Base-by-base conservation (phyloP, 2,797 vertebrate genomes). In the Argyrosomus regius region DNA sequence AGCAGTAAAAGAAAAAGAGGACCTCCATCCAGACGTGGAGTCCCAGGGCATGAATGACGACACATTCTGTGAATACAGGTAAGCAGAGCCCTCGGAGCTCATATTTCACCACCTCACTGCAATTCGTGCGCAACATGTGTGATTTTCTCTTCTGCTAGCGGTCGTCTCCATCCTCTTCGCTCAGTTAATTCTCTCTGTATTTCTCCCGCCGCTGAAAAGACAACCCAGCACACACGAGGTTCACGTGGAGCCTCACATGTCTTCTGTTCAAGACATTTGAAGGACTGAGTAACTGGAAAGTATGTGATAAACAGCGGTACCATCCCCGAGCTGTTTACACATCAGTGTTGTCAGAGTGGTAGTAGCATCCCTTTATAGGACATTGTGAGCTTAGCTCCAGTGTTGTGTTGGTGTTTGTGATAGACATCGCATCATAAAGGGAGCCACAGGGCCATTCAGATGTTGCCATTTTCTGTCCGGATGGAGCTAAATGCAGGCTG, bases 31-130 rank as follows among this genome's bases (percentile, higher is more conserved):
- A 78, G 98, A 99, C 81, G 95, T 97, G 0, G 98, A 99, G 92
- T 96, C 97, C 83, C 98, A 98, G 87, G 98, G 97, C 71, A 97
- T 96, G 92, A 98, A 99, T 95, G 98, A 99, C 57, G 98, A 99
- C 95, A 98, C 97, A 22, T 99, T 99, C 91, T 97, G 98, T 67
- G 98, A 99, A 96, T 99, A 98, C 96, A 99, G 98, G 98, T 99
- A 96, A 96, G 93, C 70, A 3, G 24, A 77, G 46, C n/a, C 66
- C 65, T 63, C 20, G 0, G 56, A 78, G 74, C 65, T 8, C 35
- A 39, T 60, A 60, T 85, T 76, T 81, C 83, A 83, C 66, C 73
- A 72, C 59, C 52, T 76, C 77, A 3, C 28, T 78, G 74, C 79
- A 85, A 82, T 78, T 80, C 58, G 35, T 6, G 13, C 3, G 46